Evolutionary conservation across 2,888 invertebrate genomes (phyloP), one percentile per base, ranked within the genome.

Genomic region (Xestia sexstrigata): DNA sequence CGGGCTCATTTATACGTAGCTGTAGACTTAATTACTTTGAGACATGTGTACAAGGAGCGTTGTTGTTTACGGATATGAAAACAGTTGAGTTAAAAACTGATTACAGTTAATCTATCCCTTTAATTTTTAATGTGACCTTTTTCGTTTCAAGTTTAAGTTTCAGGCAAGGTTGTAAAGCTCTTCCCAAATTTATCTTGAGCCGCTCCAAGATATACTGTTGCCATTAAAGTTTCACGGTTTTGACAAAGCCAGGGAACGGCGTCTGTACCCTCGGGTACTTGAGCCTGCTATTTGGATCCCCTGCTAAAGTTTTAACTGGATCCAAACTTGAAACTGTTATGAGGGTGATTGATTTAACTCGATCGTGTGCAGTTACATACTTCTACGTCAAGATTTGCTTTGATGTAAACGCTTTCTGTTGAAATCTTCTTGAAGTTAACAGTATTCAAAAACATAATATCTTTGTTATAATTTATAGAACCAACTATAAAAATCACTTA

Each of bases 171-270:
- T 84, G 81, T 87, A 84, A 88, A 85, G 77, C 86, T 88, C 83
- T 86, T 90, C 86, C 87, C 89, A 89, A 93, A 91, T 93, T 93
- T 92, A 93, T 92, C 89, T 90, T 85, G 83, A 90, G 86, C 76
- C 84, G 82, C 84, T 85, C 81, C 82, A 86, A 91, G 91, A 93
- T 90, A 88, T 90, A 92, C 90, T 84, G 91, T 83, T 75, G 87
- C 90, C 90, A 93, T 94, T 93, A 93, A 94, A 93, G 90, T 94
- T 94, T 93, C 91, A 94, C 88, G 90, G 82, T 85, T 85, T 88
- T 84, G 88, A 88, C 89, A 89, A 86, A 45, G 78, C 63, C 45
- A 17, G 67, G 63, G 62, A 62, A 66, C 45, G 70, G 20, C 26
- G 74, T 83, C 87, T 86, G 87, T 81, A 86, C 89, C 89, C 90